Percentiles rank a stretch among this genome's conserved stretches.
These are phyloP conservation scores for Formica aserva DNA, from an alignment of 2,888 invertebrate genomes.

Conservation along the genomic window DNA sequence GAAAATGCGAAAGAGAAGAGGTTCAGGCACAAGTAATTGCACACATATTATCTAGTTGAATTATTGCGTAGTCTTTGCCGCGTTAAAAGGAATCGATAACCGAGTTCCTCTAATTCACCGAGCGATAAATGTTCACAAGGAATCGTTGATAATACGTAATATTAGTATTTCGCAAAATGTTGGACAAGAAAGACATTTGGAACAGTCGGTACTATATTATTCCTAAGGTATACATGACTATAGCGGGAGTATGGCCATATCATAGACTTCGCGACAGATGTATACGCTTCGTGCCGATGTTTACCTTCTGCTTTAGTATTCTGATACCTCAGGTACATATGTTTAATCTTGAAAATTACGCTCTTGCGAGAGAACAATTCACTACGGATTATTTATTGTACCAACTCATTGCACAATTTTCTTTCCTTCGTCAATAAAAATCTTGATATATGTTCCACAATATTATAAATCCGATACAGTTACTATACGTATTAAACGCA, in stretches of 20 bases:
- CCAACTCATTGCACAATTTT: not conserved
- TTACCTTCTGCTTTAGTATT: constrained; percentile 16
- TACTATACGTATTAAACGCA: not conserved
- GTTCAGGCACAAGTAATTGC: constrained; percentile 13
- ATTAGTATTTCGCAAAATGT: constrained; percentile 13
- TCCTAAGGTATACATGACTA: constrained; percentile 16
- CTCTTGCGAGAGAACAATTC: too few relatives aligned
- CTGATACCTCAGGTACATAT: constrained; percentile 34
- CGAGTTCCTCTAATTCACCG: constrained; percentile 7
- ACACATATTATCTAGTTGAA: not conserved
- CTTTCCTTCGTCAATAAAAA: not conserved
- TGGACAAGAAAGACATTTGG: constrained; percentile 30
- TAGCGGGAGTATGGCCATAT: constrained; percentile 40
- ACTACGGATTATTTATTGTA: not conserved
- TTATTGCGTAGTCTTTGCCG: not conserved
- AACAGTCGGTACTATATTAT: constrained; percentile 13
- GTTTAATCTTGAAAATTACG: not conserved
- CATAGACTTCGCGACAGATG: constrained; percentile 10
- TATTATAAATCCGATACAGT: constrained; percentile 1
- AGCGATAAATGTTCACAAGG: not conserved
- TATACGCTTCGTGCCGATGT: constrained; percentile 20
- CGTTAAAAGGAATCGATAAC: constrained; percentile 34
- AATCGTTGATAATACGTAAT: constrained; percentile 21
- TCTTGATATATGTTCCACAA: not conserved
- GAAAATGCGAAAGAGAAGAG: not conserved